These are phyloP conservation scores for Pristionchus entomophagus DNA, from an alignment of 2,888 invertebrate genomes.

Conservation along the genomic window DNA sequence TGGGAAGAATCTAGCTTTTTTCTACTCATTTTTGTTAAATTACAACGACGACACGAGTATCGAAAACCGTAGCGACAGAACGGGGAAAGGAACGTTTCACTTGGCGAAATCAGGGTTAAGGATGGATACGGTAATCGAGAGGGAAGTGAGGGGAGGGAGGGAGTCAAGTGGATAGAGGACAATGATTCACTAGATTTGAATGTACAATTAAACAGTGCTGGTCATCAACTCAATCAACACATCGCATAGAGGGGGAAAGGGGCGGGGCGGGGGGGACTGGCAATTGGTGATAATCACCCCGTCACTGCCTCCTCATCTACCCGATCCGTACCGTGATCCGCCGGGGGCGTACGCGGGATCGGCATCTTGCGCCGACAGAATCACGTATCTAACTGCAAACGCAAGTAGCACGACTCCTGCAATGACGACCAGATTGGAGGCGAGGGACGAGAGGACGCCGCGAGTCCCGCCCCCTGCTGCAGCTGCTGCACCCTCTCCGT, in stretches of 20 bases:
- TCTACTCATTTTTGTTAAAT: not conserved
- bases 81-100: not conserved
- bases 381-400: constrained; percentile 75
- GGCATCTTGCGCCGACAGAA: constrained; percentile 62
- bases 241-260: constrained; percentile 1
- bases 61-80: constrained; percentile 20
- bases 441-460: constrained; percentile 60
- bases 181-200: not conserved
- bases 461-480: constrained; percentile 20
- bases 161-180: not conserved
- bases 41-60: constrained; percentile 23
- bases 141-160: not conserved
- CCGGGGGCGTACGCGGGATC: constrained; percentile 51
- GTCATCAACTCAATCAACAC: constrained; percentile 13
- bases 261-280: not conserved
- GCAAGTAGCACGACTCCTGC: constrained; percentile 74
- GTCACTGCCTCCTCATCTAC: constrained; percentile 1
- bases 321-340: constrained; percentile 24
- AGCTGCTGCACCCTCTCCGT: not conserved
- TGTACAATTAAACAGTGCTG: not conserved
- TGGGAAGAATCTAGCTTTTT: constrained; percentile 11
- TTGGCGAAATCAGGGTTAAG: no score
- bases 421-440: constrained; percentile 73
- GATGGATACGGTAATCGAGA: not conserved
- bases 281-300: not conserved